These are phyloP conservation scores for Accipiter cooperii DNA, from an alignment of 2,113 vertebrate genomes.

Conservation along the genomic window DNA sequence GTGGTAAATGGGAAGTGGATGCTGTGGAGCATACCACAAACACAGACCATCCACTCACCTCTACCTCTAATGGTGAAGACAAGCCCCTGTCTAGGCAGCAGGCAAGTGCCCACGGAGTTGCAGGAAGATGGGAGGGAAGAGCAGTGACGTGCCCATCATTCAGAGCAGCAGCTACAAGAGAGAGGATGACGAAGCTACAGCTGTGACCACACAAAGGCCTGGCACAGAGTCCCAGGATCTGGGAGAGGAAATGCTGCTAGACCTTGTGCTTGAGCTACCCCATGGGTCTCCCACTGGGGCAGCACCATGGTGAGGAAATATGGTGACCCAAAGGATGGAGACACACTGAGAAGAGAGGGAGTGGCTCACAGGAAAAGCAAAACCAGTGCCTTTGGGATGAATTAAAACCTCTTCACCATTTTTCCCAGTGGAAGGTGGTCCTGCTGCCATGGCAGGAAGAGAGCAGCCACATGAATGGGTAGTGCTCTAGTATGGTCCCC, in stretches of 20 bases:
- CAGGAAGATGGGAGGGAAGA: not conserved
- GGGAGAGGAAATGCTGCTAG: not conserved
- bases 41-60: not conserved
- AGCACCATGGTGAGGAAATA: not conserved
- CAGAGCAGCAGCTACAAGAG: not conserved
- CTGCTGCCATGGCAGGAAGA: not conserved
- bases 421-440: not conserved
- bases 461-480: not conserved
- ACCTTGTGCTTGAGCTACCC: not conserved
- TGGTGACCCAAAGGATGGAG: not conserved
- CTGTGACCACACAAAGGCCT: not conserved
- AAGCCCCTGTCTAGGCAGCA: not conserved
- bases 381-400: not conserved
- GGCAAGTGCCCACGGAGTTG: not conserved
- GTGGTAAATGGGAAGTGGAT: not conserved
- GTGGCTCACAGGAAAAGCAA: not conserved
- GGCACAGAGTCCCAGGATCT: not conserved
- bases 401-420: not conserved
- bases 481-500: accelerated
- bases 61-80: not conserved
- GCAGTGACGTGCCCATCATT: not conserved
- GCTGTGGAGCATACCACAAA: not conserved
- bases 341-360: not conserved
- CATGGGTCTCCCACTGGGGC: not conserved
- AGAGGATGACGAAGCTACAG: not conserved